Conservation (phyloP, 2,113 vertebrate species). For the Notarius quadriscutis region DNA sequence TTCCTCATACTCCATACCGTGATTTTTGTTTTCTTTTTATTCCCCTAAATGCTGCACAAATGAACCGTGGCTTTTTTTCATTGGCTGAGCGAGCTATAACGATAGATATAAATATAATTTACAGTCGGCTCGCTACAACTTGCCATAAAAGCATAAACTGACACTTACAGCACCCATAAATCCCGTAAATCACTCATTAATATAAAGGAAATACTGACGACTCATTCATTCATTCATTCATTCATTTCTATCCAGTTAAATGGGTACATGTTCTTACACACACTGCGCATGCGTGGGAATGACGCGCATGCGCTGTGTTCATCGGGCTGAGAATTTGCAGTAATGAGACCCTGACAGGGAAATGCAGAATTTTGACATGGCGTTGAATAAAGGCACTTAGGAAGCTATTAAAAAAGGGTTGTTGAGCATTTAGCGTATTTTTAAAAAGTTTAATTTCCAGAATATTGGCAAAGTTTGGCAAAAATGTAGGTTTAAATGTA, state of each 20-base stretch:
- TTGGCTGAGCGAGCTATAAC: slow-evolving; percentile 5
- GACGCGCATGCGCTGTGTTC: not conserved
- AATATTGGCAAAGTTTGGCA: not conserved
- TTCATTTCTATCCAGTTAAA: slow-evolving; percentile 21
- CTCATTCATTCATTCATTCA: slow-evolving; percentile 54
- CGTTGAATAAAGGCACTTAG: not conserved
- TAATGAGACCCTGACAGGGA: too few relatives aligned
- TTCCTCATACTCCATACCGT: slow-evolving; percentile 71
- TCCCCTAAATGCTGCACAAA: not conserved
- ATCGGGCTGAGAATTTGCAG: not conserved
- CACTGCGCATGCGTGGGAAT: slow-evolving; percentile 26
- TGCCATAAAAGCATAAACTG: not conserved
- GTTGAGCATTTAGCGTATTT: not conserved
- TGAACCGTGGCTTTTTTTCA: slow-evolving; percentile 7
- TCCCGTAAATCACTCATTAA: not conserved
- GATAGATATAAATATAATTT: not conserved
- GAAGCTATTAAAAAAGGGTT: not conserved
- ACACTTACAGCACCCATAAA: not conserved
- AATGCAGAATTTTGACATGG: not conserved
- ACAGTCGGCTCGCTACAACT: not conserved
- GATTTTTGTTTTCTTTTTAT: not conserved
- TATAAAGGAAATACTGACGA: not conserved
- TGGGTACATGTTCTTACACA: not conserved
- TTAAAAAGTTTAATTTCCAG: not conserved
- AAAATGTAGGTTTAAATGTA: not conserved